Evolutionary conservation across 2,888 invertebrate genomes (phyloP), one percentile per base, ranked within the genome.

Genomic region (Julus scanicus): DNA sequence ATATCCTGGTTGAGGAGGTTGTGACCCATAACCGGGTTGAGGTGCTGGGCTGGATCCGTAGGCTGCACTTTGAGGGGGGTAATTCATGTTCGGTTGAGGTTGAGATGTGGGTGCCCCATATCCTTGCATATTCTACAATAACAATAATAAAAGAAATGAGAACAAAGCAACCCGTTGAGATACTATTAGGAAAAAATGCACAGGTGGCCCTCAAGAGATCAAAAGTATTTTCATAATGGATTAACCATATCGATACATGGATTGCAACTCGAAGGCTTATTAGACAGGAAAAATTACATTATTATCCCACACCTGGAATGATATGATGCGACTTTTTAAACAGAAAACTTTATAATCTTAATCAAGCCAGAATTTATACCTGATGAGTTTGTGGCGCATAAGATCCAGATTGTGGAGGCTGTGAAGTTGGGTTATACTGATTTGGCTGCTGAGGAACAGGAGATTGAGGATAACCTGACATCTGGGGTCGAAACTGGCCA

Each of bases 1-100:
- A 86, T 89, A 89, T 84, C 89, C 89, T 39, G 89, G 89, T 40
- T 88, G 80, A 8, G 85, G 84, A 44, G 89, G 37, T 48, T 88
- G 88, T 29, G 89, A 20, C 3, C 89, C 84, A 63, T 88, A 88
- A 37, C 57, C 63, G 9, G 87, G 40, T 87, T 53, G 87, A 17
- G 53, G 29, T 39, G 87, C n/a, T 15, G 48, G 63, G 29, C 17
- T 48, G 20, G 87, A 37, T 57, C 87, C 87, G 63, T 87, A 87
- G 4, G 88, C 83, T 48, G 88, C 48, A 37, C 84, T 84, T 44
- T 88, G 88, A 29, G 83, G 83, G 11, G 88, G 88, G 63, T 84
- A 88, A 48, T 80, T 80, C 84, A 84, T 44, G 17, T 80, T 40
- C 11, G 44, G 83, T 17, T 88, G 88, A 80, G 80, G 39, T 83